A percentile compares a stretch with the other conserved stretches of the same genome.
These are phyloP conservation scores for Anser cygnoides DNA, from an alignment of 2,113 vertebrate species.

Conservation along the genomic window DNA sequence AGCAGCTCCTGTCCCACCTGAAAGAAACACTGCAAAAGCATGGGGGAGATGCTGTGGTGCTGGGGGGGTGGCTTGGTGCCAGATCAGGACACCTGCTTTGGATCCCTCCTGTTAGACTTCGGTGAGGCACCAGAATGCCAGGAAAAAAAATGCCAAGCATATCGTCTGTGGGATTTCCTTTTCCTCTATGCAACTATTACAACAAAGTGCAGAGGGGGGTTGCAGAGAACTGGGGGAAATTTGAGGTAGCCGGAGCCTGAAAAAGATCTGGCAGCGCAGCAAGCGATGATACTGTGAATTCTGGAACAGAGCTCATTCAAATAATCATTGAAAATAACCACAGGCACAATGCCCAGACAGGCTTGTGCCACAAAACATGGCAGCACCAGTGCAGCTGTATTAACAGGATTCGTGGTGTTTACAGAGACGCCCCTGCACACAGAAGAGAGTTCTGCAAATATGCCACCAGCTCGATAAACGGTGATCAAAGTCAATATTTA, in stretches of 20 bases:
- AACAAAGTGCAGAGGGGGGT: neutral
- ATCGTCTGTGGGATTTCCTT: neutral
- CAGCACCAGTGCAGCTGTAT: slow-evolving; percentile 36
- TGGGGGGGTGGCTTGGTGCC: neutral
- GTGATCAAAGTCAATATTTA: neutral
- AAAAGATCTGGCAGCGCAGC: neutral
- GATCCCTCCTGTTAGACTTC: neutral
- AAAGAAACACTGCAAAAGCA: neutral
- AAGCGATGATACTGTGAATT: neutral
- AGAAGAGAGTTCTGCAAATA: neutral
- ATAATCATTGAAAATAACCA: slow-evolving; percentile 36
- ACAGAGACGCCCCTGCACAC: slow-evolving; percentile 12
- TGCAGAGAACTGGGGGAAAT: neutral
- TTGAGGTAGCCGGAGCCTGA: neutral
- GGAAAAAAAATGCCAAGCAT: neutral
- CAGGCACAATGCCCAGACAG: neutral
- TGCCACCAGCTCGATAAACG: neutral
- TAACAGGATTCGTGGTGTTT: slow-evolving; percentile 1
- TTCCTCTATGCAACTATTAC: neutral
- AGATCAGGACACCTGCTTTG: neutral
- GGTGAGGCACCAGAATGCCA: neutral
- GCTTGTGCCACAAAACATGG: neutral
- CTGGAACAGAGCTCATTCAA: slow-evolving; percentile 10
- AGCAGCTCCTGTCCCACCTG: neutral
- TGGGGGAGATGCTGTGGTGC: neutral